Conservation (phyloP, 2,797 vertebrate species). For the Monodelphis domestica region DNA sequence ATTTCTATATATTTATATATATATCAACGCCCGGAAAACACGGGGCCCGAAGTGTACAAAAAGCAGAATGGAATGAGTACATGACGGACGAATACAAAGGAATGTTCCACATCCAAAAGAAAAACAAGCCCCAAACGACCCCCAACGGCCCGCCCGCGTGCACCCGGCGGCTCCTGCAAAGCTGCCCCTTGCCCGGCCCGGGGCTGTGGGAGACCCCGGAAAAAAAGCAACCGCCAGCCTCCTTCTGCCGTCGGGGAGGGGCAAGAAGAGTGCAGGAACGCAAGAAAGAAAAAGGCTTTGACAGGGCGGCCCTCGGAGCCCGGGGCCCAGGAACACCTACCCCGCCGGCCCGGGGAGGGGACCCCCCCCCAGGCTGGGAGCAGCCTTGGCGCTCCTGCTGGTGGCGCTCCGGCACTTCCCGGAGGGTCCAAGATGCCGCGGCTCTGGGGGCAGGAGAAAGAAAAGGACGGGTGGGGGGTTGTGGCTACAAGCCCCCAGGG, state of each 20-base stretch:
- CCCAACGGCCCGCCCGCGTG: too few species aligned
- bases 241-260: constrained; percentile 65
- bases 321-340: too few species aligned
- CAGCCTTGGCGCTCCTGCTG: constrained; percentile 60
- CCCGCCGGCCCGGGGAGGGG: too few species aligned
- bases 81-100: constrained; percentile 81
- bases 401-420: constrained; percentile 57
- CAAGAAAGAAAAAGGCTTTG: constrained; percentile 47
- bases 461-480: constrained; percentile 13
- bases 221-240: constrained; percentile 56
- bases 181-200: constrained; percentile 42
- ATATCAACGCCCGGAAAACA: constrained; percentile 87
- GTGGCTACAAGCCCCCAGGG: not conserved
- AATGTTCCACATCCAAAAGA: constrained; percentile 79
- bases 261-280: constrained; percentile 59
- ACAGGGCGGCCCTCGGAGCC: constrained; percentile 61
- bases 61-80: constrained; percentile 86
- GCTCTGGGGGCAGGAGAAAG: constrained; percentile 69
- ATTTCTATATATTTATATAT: constrained; percentile 88
- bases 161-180: constrained; percentile 72
- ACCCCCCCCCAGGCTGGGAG: too few species aligned
- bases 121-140: constrained; percentile 44
- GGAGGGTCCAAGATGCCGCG: constrained; percentile 37
- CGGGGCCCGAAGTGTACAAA: constrained; percentile 87
- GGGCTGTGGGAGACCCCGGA: constrained; percentile 50